Base-by-base conservation (phyloP, 2,797 vertebrate genomes). In the Salarias fasciatus region DNA sequence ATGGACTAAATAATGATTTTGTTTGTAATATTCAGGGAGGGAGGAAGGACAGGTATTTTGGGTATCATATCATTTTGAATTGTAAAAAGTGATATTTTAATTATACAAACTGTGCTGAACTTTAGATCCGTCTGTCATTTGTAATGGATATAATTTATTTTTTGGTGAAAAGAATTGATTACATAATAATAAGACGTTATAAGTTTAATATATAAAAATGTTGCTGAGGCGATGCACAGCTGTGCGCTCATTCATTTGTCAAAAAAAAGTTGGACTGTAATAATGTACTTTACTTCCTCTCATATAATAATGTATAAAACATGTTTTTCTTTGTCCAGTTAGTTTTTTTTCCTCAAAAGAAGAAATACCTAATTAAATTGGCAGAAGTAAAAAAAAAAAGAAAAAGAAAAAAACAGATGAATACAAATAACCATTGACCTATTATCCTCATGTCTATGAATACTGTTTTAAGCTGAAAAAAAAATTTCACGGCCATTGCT, bases 1-100 rank as follows among this genome's bases (percentile, higher is more conserved):
- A 62, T 83, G 69, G 70, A 56, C 45, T 75, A 62, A 70, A 64
- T 41, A 82, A 57, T 71, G 49, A 88, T 89, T 92, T 89, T 53
- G n/a, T 51, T 63, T 72, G 45, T 69, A 54, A 65, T 47, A 67
- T 53, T 42, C 33, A 68, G 47, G 72, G 92, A 93, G 90, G 91
- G 58, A 92, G 89, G 92, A 92, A 92, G 93, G 89, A 63, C 71
- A 43, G 49, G 63, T 78, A 77, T 67, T n/a, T 28, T 57, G 69
- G 49, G 72, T 71, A 59, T 74, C 43, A 49, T 38, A 58, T 77
- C 5, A 60, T 71, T 76, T 76, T 11, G 43, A 36, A 56, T 60
- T 9, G 11, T 45, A 63, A 12, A 45, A 29, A 35, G 15, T 54
- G 3, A 67, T 74, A 74, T 76, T 18, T 36, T 68, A 53, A 49